Percentiles rank a stretch among this genome's conserved stretches.
Evolutionary conservation across 2,797 vertebrate genomes (phyloP).

Genomic region (Semaprochilodus insignis): DNA sequence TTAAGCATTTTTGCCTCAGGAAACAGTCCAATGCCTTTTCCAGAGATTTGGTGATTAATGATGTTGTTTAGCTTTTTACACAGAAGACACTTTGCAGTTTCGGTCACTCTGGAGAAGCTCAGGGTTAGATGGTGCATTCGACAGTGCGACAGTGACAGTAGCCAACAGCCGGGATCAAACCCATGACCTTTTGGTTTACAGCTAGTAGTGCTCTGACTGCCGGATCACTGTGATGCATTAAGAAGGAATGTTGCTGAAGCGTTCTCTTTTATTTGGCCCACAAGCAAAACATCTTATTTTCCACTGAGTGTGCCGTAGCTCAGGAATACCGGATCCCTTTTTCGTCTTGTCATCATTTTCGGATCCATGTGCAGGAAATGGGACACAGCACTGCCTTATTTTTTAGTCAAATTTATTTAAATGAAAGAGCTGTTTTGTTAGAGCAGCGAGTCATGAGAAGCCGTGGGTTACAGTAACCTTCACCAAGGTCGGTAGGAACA

Average conservation of each 20-base stretch:
- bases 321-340: background rate
- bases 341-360: background rate
- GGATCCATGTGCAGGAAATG: background rate
- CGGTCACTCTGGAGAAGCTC: background rate
- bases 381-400: too few relatives aligned
- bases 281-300: background rate
- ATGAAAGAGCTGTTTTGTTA: background rate
- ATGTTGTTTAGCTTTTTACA: too few relatives aligned
- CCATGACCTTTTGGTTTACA: background rate
- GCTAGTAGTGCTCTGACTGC: background rate
- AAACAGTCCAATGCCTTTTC: slow-evolving; percentile 16
- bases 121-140: background rate
- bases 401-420: background rate
- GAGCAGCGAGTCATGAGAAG: too few relatives aligned
- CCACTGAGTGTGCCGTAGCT: background rate
- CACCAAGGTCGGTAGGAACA: too few relatives aligned
- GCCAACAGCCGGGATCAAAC: background rate
- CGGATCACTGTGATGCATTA: background rate
- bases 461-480: background rate
- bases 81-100: background rate
- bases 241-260: background rate
- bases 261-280: background rate
- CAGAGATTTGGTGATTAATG: slow-evolving; percentile 17
- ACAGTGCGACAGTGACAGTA: background rate
- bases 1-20: background rate